Percentiles rank a stretch among this genome's conserved stretches.
These are phyloP conservation scores for Ramphastos sulfuratus DNA, from an alignment of 2,113 vertebrate species.

Conservation along the genomic window DNA sequence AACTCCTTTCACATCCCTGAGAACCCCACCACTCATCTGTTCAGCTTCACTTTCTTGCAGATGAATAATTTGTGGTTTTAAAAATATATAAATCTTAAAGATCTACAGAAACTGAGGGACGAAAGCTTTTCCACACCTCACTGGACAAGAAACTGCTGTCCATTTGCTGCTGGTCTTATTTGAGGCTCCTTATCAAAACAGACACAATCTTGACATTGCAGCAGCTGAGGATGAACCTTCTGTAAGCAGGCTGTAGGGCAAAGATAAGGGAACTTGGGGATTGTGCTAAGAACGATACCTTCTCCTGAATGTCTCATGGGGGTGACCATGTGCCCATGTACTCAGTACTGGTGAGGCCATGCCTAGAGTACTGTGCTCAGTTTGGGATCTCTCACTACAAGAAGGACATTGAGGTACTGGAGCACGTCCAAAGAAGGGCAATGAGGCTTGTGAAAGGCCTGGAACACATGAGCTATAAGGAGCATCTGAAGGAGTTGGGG, in stretches of 20 bases:
- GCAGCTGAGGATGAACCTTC: neutral
- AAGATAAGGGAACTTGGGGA: neutral
- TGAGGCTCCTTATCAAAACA: neutral
- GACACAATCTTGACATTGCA: neutral
- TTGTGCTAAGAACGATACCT: neutral
- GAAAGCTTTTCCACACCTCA: conserved; percentile 44
- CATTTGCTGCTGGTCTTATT: neutral
- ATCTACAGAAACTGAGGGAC: conserved; percentile 19
- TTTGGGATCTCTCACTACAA: too few species aligned
- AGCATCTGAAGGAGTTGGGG: too few species aligned
- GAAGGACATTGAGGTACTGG: too few species aligned
- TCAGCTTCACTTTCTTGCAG: conserved; percentile 39
- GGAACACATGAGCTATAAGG: too few species aligned
- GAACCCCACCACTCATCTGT: neutral
- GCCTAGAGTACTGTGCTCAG: too few species aligned
- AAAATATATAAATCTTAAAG: conserved; percentile 40
- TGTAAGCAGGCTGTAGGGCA: neutral
- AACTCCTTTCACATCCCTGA: neutral
- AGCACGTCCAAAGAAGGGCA: too few species aligned
- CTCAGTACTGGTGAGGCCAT: too few species aligned
- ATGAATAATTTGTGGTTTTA: conserved; percentile 45
- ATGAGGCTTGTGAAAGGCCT: too few species aligned
- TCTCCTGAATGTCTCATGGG: neutral
- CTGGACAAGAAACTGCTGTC: conserved; percentile 15
- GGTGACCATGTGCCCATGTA: too few species aligned